Evolutionary conservation across 2,797 vertebrate species (phyloP), one percentile per base, ranked within the genome.

Genomic region (Esox lucius): DNA sequence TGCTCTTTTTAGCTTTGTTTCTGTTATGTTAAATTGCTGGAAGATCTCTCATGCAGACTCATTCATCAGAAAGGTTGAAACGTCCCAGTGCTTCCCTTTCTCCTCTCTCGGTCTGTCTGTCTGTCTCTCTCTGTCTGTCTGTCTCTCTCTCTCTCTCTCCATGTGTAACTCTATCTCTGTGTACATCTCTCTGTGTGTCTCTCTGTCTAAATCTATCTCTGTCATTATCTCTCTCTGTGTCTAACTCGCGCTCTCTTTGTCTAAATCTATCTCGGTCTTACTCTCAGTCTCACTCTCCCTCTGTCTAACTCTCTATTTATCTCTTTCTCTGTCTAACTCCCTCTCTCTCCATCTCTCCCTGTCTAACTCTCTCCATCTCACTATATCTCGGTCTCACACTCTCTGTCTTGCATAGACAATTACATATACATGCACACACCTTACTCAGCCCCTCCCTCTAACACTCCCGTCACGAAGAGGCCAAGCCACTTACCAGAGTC

Each of bases 401-500:
- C 42, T 46, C 42, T 11, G 9, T 13, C 42, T 46, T 12, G 9
- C 42, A 46, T 42, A 12, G 42, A 46, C 42, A 11, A 13, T 46
- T 7, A 46, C 39, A 42, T 42, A 42, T 42, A 42, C 9, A 42
- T 9, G 39, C 39, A 9, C 39, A 42, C 42, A 13, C 12, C 42
- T 46, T 13, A 12, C 42, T 46, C 4, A 39, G 7, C 42, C 42
- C 42, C 7, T 46, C 42, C 42, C 42, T 59, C 56, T 59, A n/a
- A 19, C 6, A 1, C 62, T 49, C 53, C 53, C 22, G 17, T 53
- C 64, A 24, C 24, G 33, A 16, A 42, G 15, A 15, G n/a, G 22
- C 71, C 75, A 39, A 1, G 79, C 75, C 75, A 75, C 91, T 93
- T 89, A 95, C 94, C 91, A 16, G 92, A 93, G 83, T 94, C 94